Conservation (phyloP, 1,140 invertebrate species). For the Armadillidium nasatum region DNA sequence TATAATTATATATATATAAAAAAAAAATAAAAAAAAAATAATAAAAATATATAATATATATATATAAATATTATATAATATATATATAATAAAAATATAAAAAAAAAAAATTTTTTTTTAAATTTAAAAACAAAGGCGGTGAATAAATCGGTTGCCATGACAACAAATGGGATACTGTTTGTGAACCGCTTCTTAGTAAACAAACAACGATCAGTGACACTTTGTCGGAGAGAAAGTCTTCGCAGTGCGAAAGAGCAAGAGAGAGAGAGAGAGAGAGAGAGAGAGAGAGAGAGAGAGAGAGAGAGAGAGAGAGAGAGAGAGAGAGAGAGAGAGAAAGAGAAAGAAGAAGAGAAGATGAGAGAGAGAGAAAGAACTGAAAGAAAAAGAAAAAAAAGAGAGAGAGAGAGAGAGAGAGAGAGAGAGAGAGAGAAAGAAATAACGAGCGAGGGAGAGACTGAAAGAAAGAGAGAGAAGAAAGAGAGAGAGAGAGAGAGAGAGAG, state of each 20-base stretch:
- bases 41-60: no score
- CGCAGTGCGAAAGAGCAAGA: background rate
- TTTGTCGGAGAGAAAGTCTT: background rate
- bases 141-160: slow-evolving; percentile 1
- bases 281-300: slow-evolving; percentile 11
- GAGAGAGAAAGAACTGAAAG: background rate
- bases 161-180: slow-evolving; percentile 8
- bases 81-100: no score
- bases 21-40: no score
- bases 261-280: slow-evolving; percentile 6
- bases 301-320: slow-evolving; percentile 8
- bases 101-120: no score
- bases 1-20: no score
- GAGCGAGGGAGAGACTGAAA: no score
- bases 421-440: no score
- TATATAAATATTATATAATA: no score
- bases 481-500: slow-evolving; percentile 13
- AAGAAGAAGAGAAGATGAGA: background rate
- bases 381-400: slow-evolving; percentile 1
- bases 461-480: no score
- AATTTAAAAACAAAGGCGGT: background rate
- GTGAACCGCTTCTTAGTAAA: slow-evolving; percentile 7
- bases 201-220: background rate
- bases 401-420: no score
- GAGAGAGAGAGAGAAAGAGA: background rate